These are phyloP conservation scores for Axinella damicornis DNA, from an alignment of 37 sponge, comb jelly and placozoan genomes.

Conservation along the genomic window DNA sequence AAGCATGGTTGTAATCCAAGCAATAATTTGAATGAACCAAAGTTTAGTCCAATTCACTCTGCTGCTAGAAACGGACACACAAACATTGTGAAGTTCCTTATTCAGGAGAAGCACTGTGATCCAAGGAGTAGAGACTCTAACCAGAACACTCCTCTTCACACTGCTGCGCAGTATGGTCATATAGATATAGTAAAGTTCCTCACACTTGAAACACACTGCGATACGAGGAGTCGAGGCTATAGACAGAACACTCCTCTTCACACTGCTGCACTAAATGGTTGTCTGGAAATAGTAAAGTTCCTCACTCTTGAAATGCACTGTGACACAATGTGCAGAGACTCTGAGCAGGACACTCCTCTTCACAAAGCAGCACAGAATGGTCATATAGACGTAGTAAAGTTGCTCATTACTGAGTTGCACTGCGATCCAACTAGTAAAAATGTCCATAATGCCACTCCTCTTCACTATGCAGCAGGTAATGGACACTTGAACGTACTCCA, in stretches of 20 bases:
- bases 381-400: slow-evolving; percentile 46
- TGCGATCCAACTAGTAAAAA: slow-evolving; percentile 37
- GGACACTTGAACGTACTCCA: slow-evolving; percentile 19
- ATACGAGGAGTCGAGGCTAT: too few relatives aligned
- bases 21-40: slow-evolving; percentile 18
- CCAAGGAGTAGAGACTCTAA: too few relatives aligned
- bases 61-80: slow-evolving; percentile 55
- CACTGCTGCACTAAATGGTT: slow-evolving; percentile 52
- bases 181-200: too few relatives aligned
- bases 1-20: not conserved
- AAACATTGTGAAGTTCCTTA: slow-evolving; percentile 43
- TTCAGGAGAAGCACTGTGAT: too few relatives aligned
- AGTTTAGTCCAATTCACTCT: slow-evolving; percentile 43
- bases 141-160: slow-evolving; percentile 24
- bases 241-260: too few relatives aligned
- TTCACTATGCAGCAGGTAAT: slow-evolving; percentile 76
- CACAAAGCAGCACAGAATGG: slow-evolving; percentile 35
- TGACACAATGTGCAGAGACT: slow-evolving; percentile 9
- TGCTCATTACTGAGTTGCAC: slow-evolving; percentile 29
- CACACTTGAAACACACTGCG: too few relatives aligned
- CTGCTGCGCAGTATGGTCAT: too few relatives aligned
- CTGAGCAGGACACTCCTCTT: slow-evolving; percentile 39
- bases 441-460: slow-evolving; percentile 58
- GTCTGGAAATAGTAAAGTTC: slow-evolving; percentile 18
- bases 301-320: slow-evolving; percentile 1